These are phyloP conservation scores for Temnothorax nylanderi DNA, from an alignment of 1,140 invertebrate genomes.

Conservation along the genomic window DNA sequence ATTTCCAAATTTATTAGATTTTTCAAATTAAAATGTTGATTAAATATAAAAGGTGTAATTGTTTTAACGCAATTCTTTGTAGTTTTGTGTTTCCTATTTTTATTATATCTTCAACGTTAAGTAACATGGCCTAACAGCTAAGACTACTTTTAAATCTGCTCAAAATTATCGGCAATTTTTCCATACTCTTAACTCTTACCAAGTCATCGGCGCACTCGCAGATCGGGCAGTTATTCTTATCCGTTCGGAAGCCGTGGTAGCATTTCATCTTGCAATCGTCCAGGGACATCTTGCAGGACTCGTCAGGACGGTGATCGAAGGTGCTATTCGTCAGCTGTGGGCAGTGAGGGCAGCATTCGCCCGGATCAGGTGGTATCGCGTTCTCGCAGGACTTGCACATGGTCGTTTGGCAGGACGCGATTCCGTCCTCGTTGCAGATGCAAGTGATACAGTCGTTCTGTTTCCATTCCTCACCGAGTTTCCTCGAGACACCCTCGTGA, in stretches of 20 bases:
- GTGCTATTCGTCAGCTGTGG: constrained; percentile 60
- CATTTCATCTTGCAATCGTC: constrained; percentile 75
- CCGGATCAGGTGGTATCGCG: constrained; percentile 69
- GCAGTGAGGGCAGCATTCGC: constrained; percentile 82
- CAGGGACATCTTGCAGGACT: constrained; percentile 50
- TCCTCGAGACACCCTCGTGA: constrained; percentile 70
- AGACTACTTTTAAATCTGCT: neutral
- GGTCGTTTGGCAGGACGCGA: constrained; percentile 76
- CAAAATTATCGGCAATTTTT: neutral
- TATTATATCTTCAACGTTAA: neutral
- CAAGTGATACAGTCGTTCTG: constrained; percentile 77
- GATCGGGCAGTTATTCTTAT: constrained; percentile 72
- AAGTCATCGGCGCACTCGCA: constrained; percentile 73
- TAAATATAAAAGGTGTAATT: neutral
- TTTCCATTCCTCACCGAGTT: constrained; percentile 78
- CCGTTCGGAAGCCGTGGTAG: constrained; percentile 70
- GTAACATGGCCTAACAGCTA: neutral
- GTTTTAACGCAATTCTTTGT: neutral
- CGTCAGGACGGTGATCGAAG: neutral
- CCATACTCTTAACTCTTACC: constrained; percentile 20
- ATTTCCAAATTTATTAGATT: neutral
- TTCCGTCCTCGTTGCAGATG: constrained; percentile 75
- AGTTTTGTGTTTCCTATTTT: neutral
- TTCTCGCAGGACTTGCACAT: constrained; percentile 83
- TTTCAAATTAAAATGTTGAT: constrained; percentile 2